Evolutionary conservation across 2,113 vertebrate genomes (phyloP), one percentile per base, ranked within the genome.

Genomic region (Cinclus mexicanus): DNA sequence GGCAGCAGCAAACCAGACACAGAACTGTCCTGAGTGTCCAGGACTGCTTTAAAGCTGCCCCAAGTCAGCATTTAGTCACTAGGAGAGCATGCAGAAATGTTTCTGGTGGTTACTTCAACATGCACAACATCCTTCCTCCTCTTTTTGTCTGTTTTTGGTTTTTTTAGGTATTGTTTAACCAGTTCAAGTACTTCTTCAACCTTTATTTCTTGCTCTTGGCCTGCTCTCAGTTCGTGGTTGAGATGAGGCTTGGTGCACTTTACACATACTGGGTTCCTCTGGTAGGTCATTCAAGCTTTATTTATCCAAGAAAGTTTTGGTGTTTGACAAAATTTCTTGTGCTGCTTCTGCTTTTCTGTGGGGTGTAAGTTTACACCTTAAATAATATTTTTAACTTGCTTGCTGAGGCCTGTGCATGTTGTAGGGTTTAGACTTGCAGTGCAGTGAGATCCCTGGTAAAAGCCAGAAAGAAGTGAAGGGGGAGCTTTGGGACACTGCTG

Each of bases 111-210:
- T 60, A 49, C 2, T 49, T 79, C n/a, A 65, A 33, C 35, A 31
- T 26, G 56, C 4, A 1, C 90, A 67, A 91, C 52, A 83, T 87
- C 35, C 23, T 87, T 37, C 22, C 4, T 25, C 1, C 5, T 65
- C 3, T 31, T 49, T 23, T 21, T 42, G 20, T 19, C 37, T 69
- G 10, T 44, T 18, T 46, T 56, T 33, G n/a, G n/a, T 10, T 25
- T 5, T 68, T 89, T 10, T 82, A 99, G 99, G 99, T 99, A 76
- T 97, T 99, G 87, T 99, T 98, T 82, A 99, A 99, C 97, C 99
- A 99, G 97, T 99, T 99, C 98, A 99, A 99, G 94, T 99, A 99
- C 97, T 99, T 99, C 98, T 99, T 99, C 98, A 99, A 99, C 97
- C 98, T 99, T 89, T 99, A 99, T 90, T 99, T 99, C 94, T 96